Conservation (phyloP, 1,140 invertebrate species). For the Paralvinella palmiformis region DNA sequence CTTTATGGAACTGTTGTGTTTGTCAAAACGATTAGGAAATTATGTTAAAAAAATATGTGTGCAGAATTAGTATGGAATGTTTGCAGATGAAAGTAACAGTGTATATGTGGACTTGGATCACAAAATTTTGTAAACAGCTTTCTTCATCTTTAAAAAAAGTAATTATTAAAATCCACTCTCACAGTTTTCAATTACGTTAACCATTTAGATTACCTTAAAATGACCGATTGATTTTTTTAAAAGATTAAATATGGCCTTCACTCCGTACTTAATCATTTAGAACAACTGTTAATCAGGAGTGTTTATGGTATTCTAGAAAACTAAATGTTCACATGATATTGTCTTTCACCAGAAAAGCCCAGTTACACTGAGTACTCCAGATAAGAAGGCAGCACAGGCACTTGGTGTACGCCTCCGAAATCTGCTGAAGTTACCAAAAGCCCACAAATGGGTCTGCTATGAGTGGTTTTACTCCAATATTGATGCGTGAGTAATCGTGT, state of each 20-base stretch:
- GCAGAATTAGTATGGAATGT: no score
- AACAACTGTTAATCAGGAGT: neutral
- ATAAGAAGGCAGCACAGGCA: conserved; percentile 72
- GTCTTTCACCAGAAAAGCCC: no score
- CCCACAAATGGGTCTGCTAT: conserved; percentile 98
- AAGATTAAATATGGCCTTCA: neutral
- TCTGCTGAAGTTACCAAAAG: conserved; percentile 95
- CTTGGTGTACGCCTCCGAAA: conserved; percentile 87
- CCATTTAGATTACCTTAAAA: neutral
- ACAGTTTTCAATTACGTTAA: neutral
- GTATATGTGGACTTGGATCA: no score
- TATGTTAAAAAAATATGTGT: no score
- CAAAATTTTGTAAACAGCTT: no score
- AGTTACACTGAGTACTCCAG: conserved; percentile 26
- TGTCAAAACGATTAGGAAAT: no score
- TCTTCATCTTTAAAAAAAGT: no score
- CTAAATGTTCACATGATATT: no score
- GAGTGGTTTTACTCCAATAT: conserved; percentile 99
- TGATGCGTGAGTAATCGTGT: conserved; percentile 64
- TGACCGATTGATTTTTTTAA: neutral
- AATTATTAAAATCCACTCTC: neutral
- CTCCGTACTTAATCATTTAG: neutral
- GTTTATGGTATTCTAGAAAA: neutral
- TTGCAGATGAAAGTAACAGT: no score
- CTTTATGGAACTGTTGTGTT: no score